These are phyloP conservation scores for Candidula unifasciata DNA, from an alignment of 2,888 invertebrate species.

Conservation along the genomic window DNA sequence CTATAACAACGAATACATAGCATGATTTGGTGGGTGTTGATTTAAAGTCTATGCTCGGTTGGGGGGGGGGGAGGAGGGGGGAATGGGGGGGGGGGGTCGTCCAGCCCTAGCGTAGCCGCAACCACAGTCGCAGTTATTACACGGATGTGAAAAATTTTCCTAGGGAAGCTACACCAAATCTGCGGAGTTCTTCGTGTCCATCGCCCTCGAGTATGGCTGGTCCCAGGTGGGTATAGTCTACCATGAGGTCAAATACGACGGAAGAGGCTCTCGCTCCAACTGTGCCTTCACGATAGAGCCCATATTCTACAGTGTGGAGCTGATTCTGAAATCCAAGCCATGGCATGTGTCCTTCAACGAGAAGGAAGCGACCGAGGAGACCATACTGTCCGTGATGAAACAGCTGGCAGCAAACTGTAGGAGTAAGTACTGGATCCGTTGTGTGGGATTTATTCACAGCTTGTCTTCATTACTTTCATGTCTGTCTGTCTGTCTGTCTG, in stretches of 20 bases:
- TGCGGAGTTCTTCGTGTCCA: slow-evolving; percentile 64
- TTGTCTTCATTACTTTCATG: no score
- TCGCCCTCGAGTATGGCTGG: slow-evolving; percentile 70
- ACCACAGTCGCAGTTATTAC: neutral
- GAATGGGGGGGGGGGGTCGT: no score
- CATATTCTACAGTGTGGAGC: slow-evolving; percentile 82
- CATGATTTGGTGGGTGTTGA: no score
- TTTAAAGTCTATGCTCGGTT: no score
- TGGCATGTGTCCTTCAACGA: slow-evolving; percentile 80
- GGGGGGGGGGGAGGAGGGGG: no score
- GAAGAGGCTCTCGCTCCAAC: slow-evolving; percentile 56
- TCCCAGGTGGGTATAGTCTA: slow-evolving; percentile 68
- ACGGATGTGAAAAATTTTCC: slow-evolving; percentile 45
- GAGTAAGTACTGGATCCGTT: slow-evolving; percentile 30
- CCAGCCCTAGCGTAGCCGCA: neutral
- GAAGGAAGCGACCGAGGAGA: neutral
- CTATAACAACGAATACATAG: no score
- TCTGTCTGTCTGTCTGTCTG: no score
- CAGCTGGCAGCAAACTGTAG: slow-evolving; percentile 19
- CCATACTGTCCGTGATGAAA: neutral
- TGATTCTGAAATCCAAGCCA: slow-evolving; percentile 53
- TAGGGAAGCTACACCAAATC: slow-evolving; percentile 70
- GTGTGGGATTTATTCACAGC: neutral
- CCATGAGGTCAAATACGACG: slow-evolving; percentile 57
- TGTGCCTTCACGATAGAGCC: slow-evolving; percentile 88